A percentile compares a stretch with the other conserved stretches of the same genome.
Conservation (phyloP, 2,888 invertebrate genomes). For the Heteromurus nitidus region DNA sequence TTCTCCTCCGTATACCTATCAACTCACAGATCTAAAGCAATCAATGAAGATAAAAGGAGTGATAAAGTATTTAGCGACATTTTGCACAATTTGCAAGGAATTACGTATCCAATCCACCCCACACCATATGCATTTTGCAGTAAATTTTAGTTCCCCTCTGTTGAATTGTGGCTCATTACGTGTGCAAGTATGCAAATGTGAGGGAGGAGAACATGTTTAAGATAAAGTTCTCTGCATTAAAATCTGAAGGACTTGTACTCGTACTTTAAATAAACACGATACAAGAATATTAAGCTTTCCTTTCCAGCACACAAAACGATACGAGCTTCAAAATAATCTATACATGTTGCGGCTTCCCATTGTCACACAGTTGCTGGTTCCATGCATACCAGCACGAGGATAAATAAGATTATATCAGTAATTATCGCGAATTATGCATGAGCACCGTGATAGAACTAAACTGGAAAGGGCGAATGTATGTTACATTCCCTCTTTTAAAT, state of each 20-base stretch:
- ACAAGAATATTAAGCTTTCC: not conserved
- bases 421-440: slow-evolving; percentile 15
- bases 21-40: not conserved
- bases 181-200: not conserved
- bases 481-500: not conserved
- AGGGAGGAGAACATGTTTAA: not conserved
- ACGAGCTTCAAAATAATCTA: too few species aligned
- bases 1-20: not conserved
- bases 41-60: slow-evolving; percentile 8
- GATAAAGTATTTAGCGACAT: not conserved
- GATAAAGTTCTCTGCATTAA: not conserved
- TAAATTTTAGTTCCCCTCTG: too few species aligned
- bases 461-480: not conserved
- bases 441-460: too few species aligned
- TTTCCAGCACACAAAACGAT: too few species aligned
- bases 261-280: not conserved
- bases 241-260: not conserved
- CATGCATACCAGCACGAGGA: not conserved
- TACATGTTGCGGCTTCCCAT: not conserved
- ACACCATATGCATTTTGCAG: not conserved
- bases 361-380: not conserved
- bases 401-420: not conserved
- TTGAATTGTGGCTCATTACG: not conserved
- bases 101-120: not conserved
- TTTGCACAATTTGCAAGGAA: not conserved